Evolutionary conservation across 2,888 invertebrate genomes (phyloP).

Genomic region (Darwinula stevensoni): DNA sequence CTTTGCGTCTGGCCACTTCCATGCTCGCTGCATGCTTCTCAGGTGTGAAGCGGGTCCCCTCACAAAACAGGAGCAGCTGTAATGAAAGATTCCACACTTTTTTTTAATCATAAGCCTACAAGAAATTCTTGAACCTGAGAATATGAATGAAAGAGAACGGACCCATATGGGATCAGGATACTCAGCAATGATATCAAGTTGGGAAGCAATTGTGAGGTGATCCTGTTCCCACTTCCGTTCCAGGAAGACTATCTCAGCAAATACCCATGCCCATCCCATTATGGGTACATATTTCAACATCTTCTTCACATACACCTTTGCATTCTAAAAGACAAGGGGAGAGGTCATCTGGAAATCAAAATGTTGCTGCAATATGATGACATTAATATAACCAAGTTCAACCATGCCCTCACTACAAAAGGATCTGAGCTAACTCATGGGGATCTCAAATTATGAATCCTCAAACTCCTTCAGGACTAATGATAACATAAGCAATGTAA

Average conservation of each 20-base stretch:
- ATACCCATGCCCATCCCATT: conserved; percentile 88
- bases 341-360: too few relatives aligned
- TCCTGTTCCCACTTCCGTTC: conserved; percentile 76
- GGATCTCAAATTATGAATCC: too few relatives aligned
- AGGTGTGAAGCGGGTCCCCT: conserved; percentile 69
- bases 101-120: not conserved
- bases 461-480: too few relatives aligned
- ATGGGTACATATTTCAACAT: conserved; percentile 45
- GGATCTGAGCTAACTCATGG: too few relatives aligned
- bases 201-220: conserved; percentile 41
- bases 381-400: too few relatives aligned
- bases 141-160: conserved; percentile 18
- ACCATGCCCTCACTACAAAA: too few relatives aligned
- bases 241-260: conserved; percentile 74
- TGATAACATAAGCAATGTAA: too few relatives aligned
- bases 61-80: conserved; percentile 58
- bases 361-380: too few relatives aligned
- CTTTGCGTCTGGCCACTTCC: conserved; percentile 57
- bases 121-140: not conserved
- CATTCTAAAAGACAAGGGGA: too few relatives aligned
- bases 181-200: conserved; percentile 47
- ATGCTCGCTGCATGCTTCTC: conserved; percentile 60
- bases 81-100: conserved; percentile 6
- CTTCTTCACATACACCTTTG: conserved; percentile 83
- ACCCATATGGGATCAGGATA: conserved; percentile 79